Evolutionary conservation across 2,888 invertebrate species (phyloP), one percentile per base, ranked within the genome.

Genomic region (Tenthredo livida): DNA sequence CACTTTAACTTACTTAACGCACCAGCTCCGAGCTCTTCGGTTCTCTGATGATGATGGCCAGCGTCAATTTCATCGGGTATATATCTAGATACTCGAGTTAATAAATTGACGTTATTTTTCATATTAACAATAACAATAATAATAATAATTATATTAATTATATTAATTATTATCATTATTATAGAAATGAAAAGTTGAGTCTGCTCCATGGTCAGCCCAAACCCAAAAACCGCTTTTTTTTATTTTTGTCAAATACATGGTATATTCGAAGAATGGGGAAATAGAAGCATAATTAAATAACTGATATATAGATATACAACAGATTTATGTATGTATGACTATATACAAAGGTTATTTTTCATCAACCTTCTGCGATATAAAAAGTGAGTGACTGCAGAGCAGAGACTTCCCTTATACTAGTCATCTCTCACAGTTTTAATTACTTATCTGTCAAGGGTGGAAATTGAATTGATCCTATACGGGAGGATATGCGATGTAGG

Each of bases 1-100:
- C 75, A 77, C 72, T 43, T 43, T 43, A 40, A 40, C 72, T 73
- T 43, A 73, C 40, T 73, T 43, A 73, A 67, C 72, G n/a, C 72
- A 43, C 21, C 21, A 6, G 2, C 25, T 40, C 17, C 4, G 25
- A 5, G 25, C 25, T 61, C 61, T 61, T 61, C 25, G 54, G n/a
- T 54, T n/a, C n/a, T 54, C 17, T 54, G 50, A 50, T 50, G 54
- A 54, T 54, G 54, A 54, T 54, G 54, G 54, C 54, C 10, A 17
- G 54, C 54, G 54, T 54, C 54, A 54, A 54, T 54, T n/a, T n/a
- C 54, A 17, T 54, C 54, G 47, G n/a, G 7, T 50, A 50, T 33
- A 4, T 33, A 33, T 33, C 2, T 33, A 33, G 33, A 33, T 33
- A 33, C 33, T 33, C n/a, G 4, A 33, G 33, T 33, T 33, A 33